Evolutionary conservation across 2,113 vertebrate species (phyloP), one percentile per base, ranked within the genome.

Genomic region (Turnix velox): DNA sequence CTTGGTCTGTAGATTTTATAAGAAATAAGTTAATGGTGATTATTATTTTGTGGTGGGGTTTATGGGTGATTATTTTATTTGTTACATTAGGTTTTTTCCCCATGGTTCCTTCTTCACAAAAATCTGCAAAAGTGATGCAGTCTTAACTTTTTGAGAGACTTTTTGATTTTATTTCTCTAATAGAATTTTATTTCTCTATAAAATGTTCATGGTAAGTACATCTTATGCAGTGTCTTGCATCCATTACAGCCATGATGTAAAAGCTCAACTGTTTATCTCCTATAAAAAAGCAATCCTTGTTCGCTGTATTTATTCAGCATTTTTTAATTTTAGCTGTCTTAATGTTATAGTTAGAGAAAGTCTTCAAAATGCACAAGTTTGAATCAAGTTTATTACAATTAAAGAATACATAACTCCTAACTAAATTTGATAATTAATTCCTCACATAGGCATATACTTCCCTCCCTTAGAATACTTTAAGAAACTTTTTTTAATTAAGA

Each of bases 381-480:
- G 20, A 69, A 62, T n/a, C 0, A 1, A 37, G 3, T 52, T 72
- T 61, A 19, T 68, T 52, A 52, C 11, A 33, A 65, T 73, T 28
- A 73, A 59, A 52, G 7, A 69, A 76, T 40, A 19, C n/a, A 14
- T 10, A 7, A 46, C 25, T 85, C 59, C 13, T 24, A 25, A 0
- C 23, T 54, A 15, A 9, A 42, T 3, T 4, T 93, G 39, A 74
- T 22, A 78, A 58, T 31, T 72, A 84, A 43, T 86, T 68, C 1
- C 2, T 69, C 2, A 2, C 14, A 45, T 17, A 6, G 4, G 3
- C 2, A 35, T 1, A 4, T 2, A 1, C 1, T 15, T 72, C 4
- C 11, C 17, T 68, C 8, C 67, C 54, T 51, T 40, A 4, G 17
- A 88, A 48, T 52, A 35, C 4, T 28, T 71, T 69, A 42, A 23